Evolutionary conservation across 2,888 invertebrate genomes (phyloP).

Genomic region (Xestoiulus laeticollis): DNA sequence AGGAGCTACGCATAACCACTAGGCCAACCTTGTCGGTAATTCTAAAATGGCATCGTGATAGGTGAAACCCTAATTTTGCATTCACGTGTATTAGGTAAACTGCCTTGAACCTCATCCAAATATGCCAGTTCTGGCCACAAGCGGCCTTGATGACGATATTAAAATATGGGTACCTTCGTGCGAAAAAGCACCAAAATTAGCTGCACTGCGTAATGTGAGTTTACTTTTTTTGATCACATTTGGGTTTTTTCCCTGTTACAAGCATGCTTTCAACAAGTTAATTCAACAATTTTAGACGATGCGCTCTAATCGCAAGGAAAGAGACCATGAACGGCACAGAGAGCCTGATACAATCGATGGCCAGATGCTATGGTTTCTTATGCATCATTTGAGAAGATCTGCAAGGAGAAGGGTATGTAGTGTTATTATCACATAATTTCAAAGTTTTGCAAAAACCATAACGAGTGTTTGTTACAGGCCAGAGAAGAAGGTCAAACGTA

Average conservation of each 20-base stretch:
- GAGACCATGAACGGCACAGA: conserved; percentile 64
- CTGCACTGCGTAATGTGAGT: conserved; percentile 65
- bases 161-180: conserved; percentile 90
- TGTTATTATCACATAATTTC: background rate
- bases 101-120: conserved; percentile 90
- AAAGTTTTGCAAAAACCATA: background rate
- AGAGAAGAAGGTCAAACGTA: conserved; percentile 54
- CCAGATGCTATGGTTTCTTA: conserved; percentile 68
- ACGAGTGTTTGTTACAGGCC: conserved; percentile 55
- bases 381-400: conserved; percentile 66
- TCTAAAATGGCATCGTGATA: background rate
- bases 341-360: conserved; percentile 67
- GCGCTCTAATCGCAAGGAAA: conserved; percentile 63
- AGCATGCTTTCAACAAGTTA: background rate
- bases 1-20: too few relatives aligned
- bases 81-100: conserved; percentile 74
- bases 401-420: conserved; percentile 62
- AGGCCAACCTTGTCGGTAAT: too few relatives aligned
- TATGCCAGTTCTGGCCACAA: conserved; percentile 86
- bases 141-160: conserved; percentile 89
- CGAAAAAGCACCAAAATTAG: conserved; percentile 68
- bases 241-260: background rate
- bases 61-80: conserved; percentile 2
- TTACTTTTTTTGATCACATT: background rate
- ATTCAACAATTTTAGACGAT: conserved; percentile 60